Evolutionary conservation across 92 coral and sea anemone genomes (phyloP), one percentile per base, ranked within the genome.

Genomic region (Zoanthus sansibaricus): DNA sequence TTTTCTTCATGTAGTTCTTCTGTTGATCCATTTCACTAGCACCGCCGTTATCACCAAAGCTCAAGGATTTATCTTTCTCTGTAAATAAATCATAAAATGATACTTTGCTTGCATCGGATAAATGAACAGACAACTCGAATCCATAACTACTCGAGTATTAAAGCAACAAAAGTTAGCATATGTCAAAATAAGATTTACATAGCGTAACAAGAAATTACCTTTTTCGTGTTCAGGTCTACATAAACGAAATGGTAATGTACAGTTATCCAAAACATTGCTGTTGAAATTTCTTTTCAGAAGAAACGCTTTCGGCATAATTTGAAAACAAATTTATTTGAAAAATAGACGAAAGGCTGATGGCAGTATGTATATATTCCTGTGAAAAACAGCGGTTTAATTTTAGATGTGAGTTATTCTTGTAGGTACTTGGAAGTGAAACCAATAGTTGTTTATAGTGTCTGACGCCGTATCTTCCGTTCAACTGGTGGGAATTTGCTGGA

Each of bases 61-160:
- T 62, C 61, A 64, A 46, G 89, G 90, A 88, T 73, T 62, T 91
- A 69, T 84, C 86, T 37, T 76, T 87, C 71, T 83, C 94, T 87
- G 91, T 76, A 64, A 91, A 87, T 88, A 83, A 91, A 93, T 87
- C 87, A 88, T 78, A 77, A 87, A 89, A 93, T 94, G 93, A 92
- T 91, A 92, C 95, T 91, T 86, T 83, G 67, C 79, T 83, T 86
- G 78, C 90, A 83, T 89, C n/a, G 93, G 91, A 80, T 90, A 90
- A 95, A 95, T 93, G 98, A 95, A 95, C 98, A 95, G 90, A 94
- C 91, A 86, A 88, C 98, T 95, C 93, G 7, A 87, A 77, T 46
- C 20, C 25, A 20, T 71, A 80, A 47, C 21, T 33, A 64, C 66
- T 66, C 59, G 8, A 45, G 75, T 64, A 67, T 14, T 80, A 30